Base-by-base conservation (phyloP, 1,140 invertebrate species). In the Neoseiulus cucumeris region DNA sequence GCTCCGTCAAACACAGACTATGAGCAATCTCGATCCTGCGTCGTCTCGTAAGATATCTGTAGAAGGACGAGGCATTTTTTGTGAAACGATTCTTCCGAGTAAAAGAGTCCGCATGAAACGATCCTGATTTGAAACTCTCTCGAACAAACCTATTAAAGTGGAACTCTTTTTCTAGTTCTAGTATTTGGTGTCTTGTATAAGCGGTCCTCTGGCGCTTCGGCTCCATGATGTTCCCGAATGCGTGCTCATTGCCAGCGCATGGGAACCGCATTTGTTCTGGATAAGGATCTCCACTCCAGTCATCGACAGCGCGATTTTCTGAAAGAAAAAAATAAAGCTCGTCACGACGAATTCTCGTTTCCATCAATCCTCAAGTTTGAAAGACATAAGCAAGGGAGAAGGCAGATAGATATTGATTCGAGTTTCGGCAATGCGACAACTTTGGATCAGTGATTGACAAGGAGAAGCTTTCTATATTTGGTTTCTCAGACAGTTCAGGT, bases 1-100 rank as follows among this genome's bases (percentile, higher is more conserved):
- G 80, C 75, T 97, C 93, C 30, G 89, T 91, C 68, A 96, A 80
- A 73, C 90, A 89, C 73, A 96, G 81, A 71, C 89, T 89, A 77
- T 96, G 92, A 22, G 92, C 93, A 74, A 97, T 95, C 80, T 98
- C 93, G 78, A 98, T 96, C 72, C 93, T 81, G 78, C 93, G 80
- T 74, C 92, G 82, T 70, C 93, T 82, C 44, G 92, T 96, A 74
- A 97, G 83, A 80, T 98, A 96, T 59, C 51, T 59, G 51, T 17
- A 47, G 33, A 59, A 29, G 2, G 6, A 2, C 2, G 51, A 14
- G 51, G 4, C 5, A 25, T 59, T 25, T 47, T 28, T 6, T 20
- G 14, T 47, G 18, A 47, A 20, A 14, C 42, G 28, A 47, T 25
- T 20, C 6, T 7, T 14, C n/a, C 64, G 42, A 66, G 59, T 64